Conservation (phyloP, 2,888 invertebrate genomes). For the Chloroclysta siterata region DNA sequence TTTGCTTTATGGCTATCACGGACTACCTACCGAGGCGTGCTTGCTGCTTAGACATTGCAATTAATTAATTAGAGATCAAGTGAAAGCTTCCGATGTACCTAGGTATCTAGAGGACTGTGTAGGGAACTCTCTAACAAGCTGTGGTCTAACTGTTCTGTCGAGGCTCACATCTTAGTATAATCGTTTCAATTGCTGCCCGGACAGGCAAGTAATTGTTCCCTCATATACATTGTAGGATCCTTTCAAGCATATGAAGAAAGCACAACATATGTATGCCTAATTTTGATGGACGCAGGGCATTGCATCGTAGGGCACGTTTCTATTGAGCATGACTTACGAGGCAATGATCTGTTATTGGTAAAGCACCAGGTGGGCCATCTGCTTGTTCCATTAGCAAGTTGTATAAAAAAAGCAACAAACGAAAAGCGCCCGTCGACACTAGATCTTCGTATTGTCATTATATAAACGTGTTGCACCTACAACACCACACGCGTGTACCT, state of each 20-base stretch:
- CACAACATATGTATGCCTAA: background rate
- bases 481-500: too few relatives aligned
- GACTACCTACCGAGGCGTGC: conserved; percentile 25
- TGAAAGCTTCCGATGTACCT: conserved; percentile 27
- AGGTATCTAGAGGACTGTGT: conserved; percentile 13
- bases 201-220: conserved; percentile 36
- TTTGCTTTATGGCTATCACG: conserved; percentile 21
- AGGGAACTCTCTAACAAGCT: conserved; percentile 23
- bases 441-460: too few relatives aligned
- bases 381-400: too few relatives aligned
- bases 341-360: too few relatives aligned
- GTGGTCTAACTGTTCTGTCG: conserved; percentile 25
- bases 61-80: conserved; percentile 41
- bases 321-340: too few relatives aligned
- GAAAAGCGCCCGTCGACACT: too few relatives aligned
- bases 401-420: too few relatives aligned
- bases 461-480: too few relatives aligned
- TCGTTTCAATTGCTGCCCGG: conserved; percentile 25
- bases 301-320: too few relatives aligned
- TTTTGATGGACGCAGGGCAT: too few relatives aligned
- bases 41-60: conserved; percentile 34
- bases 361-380: too few relatives aligned
- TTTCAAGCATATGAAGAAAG: conserved; percentile 6
- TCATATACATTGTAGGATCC: conserved; percentile 30
- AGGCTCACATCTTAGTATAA: conserved; percentile 29